These are phyloP conservation scores for Drosophila helvetica DNA, from an alignment of 2,888 invertebrate species.

Conservation along the genomic window DNA sequence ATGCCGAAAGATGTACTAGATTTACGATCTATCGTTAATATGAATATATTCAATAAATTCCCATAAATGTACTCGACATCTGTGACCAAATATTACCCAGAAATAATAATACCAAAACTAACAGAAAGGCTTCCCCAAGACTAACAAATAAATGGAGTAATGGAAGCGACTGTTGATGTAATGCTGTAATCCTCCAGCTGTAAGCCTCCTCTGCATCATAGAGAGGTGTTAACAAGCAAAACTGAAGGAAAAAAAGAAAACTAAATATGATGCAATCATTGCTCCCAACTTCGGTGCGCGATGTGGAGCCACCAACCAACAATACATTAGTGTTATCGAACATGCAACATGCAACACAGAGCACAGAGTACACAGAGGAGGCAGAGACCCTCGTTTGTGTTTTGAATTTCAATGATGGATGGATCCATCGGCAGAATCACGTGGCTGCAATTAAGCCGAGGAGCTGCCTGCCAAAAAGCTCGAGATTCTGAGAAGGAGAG, in stretches of 20 bases:
- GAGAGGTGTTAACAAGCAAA: not conserved
- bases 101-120: too few relatives aligned
- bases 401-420: conserved; percentile 32
- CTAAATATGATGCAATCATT: conserved; percentile 32
- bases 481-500: conserved; percentile 24
- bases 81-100: too few relatives aligned
- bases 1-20: too few relatives aligned
- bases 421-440: conserved; percentile 29
- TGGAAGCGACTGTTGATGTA: not conserved
- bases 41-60: too few relatives aligned
- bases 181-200: not conserved
- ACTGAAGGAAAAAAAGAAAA: not conserved
- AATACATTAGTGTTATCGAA: conserved; percentile 2
- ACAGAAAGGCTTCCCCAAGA: too few relatives aligned
- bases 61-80: too few relatives aligned
- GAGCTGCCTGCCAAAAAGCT: conserved; percentile 34
- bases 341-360: conserved; percentile 42
- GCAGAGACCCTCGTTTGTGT: conserved; percentile 12
- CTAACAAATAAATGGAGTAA: too few relatives aligned
- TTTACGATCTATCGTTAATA: too few relatives aligned
- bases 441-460: conserved; percentile 41
- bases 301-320: conserved; percentile 2
- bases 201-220: not conserved
- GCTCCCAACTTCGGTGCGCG: conserved; percentile 16
- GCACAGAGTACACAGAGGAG: not conserved